Base-by-base conservation (phyloP, 2,113 vertebrate genomes). In the Calidris pygmaea region DNA sequence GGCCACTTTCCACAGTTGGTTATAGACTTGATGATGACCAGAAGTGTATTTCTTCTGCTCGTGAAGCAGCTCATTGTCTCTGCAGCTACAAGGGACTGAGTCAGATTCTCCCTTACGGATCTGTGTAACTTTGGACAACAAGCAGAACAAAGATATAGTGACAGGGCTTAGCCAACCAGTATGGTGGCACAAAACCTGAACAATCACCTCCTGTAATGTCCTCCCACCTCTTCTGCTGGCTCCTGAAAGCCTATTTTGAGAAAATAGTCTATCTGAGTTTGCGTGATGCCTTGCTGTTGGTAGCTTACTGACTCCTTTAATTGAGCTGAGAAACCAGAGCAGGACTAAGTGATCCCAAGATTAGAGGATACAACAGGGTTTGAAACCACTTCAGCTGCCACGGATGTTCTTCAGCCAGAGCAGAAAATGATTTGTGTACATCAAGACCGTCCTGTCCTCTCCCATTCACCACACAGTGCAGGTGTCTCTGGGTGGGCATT, bases 371-470 rank as follows among this genome's bases (percentile, higher is more conserved):
- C 18, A 56, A 59, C 3, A 7, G n/a, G 32, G n/a, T 82, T 37
- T 85, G 79, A 75, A 82, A 13, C 21, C 9, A 11, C 24, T 82
- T 53, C 30, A 60, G 58, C 48, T 32, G 29, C 45, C 20, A 3
- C 56, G 68, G 41, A 10, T 29, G 13, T 39, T 82, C 23, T 59
- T 73, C 30, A 82, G 10, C 26, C 20, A 47, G 13, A 0, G 0
- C 45, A 77, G 72, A 77, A 89, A 34, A 43, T 17, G 0, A 18
- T 14, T 50, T n/a, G 4, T 14, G 3, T 45, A 13, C 6, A 1
- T 41, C 2, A 4, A 43, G 24, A 29, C 21, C 32, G 27, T 43
- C 29, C 21, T 48, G 14, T 70, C 19, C 21, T 58, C 7, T 81
- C 22, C n/a, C 13, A 5, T 32, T 81, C 5, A 6, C 14, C 29